Conservation (phyloP, 1,140 invertebrate genomes). For the Solenopsis invicta region DNA sequence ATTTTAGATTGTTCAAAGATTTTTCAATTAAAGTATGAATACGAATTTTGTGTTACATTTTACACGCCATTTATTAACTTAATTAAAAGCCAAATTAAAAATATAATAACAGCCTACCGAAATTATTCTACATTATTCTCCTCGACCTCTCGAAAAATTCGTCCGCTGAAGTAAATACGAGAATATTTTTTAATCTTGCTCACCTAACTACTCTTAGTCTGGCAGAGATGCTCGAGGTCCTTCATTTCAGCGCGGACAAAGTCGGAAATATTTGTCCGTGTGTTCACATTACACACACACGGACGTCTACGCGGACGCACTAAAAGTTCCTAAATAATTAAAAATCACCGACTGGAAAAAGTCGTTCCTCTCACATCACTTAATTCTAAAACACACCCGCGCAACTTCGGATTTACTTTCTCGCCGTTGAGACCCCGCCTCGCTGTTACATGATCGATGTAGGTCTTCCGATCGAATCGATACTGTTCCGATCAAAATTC, state of each 20-base stretch:
- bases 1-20: not conserved
- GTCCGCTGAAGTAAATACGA: not conserved
- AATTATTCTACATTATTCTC: not conserved
- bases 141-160: not conserved
- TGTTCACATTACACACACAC: conserved; percentile 34
- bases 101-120: not conserved
- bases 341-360: not conserved
- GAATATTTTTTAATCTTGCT: conserved; percentile 49
- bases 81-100: not conserved
- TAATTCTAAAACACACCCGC: not conserved
- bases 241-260: conserved; percentile 24
- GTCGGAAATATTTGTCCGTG: not conserved
- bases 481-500: not conserved
- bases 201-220: conserved; percentile 55
- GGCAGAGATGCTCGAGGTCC: not conserved
- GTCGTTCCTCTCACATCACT: conserved; percentile 22
- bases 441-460: conserved; percentile 51
- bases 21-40: not conserved
- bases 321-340: not conserved
- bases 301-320: not conserved
- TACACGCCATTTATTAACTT: not conserved
- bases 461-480: conserved; percentile 23
- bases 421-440: conserved; percentile 1
- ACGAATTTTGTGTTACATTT: not conserved
- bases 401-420: not conserved